Conservation (phyloP, 2,113 vertebrate genomes). For the Semnornis frantzii region DNA sequence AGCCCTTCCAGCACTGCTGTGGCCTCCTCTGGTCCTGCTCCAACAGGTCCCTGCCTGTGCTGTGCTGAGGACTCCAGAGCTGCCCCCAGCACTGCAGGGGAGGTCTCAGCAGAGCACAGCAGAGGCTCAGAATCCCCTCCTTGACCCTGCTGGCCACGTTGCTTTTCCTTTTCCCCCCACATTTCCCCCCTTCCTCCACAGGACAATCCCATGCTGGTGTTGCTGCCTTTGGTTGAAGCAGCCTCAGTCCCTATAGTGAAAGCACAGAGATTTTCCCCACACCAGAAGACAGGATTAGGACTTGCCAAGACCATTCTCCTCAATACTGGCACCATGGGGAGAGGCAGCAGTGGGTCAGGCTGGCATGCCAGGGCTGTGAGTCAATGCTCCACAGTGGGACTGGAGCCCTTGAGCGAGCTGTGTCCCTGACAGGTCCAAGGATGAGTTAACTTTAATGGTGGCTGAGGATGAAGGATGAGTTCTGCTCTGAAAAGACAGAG, state of each 20-base stretch:
- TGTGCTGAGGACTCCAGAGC: neutral
- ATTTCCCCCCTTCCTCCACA: fast-evolving
- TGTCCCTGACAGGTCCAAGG: neutral
- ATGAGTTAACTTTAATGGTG: fast-evolving
- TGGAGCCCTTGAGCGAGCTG: fast-evolving
- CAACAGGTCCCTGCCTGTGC: neutral
- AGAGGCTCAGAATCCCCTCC: neutral
- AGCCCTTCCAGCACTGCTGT: neutral
- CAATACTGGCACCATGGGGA: neutral
- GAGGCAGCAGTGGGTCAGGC: neutral
- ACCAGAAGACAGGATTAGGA: neutral
- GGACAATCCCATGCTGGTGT: neutral
- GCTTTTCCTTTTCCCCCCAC: neutral
- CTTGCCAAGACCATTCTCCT: neutral
- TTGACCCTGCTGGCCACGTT: neutral
- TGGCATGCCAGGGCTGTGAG: neutral
- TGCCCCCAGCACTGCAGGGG: neutral
- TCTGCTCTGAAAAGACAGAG: neutral
- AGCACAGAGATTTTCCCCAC: fast-evolving
- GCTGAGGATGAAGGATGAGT: neutral
- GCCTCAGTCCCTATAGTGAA: neutral
- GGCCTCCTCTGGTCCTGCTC: neutral
- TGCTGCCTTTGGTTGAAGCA: neutral
- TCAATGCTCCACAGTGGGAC: neutral
- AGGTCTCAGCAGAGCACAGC: neutral